Conservation (phyloP, 2,113 vertebrate genomes). For the Chaetops frenatus region DNA sequence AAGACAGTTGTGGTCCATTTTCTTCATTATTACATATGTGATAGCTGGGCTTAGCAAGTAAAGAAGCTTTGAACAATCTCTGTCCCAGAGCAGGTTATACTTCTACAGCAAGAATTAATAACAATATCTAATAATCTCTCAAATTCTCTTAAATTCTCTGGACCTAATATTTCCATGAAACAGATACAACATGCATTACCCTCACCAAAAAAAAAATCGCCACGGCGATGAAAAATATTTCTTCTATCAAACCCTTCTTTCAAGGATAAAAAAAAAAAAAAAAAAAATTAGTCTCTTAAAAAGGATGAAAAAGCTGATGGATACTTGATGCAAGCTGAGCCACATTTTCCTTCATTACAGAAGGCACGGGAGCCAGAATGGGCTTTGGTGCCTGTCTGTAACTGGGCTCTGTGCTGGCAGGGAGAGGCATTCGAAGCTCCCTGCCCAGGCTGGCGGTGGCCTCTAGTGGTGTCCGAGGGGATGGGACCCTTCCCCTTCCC, state of each 20-base stretch:
- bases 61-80: background rate
- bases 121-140: background rate
- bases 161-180: background rate
- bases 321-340: background rate
- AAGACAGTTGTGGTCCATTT: background rate
- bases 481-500: background rate
- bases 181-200: background rate
- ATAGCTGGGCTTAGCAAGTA: background rate
- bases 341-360: background rate
- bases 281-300: background rate
- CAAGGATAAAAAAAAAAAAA: background rate
- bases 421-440: accelerated
- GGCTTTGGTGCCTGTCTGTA: background rate
- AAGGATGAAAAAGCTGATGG: background rate
- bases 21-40: background rate
- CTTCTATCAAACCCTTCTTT: background rate
- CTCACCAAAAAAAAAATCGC: background rate
- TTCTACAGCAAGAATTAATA: background rate
- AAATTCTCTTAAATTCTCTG: background rate
- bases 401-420: background rate
- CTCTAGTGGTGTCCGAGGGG: background rate
- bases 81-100: background rate
- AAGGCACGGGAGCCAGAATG: background rate
- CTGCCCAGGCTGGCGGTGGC: background rate
- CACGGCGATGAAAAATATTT: background rate